Evolutionary conservation across 2,113 vertebrate genomes (phyloP), one percentile per base, ranked within the genome.

Genomic region (Helogale parvula): DNA sequence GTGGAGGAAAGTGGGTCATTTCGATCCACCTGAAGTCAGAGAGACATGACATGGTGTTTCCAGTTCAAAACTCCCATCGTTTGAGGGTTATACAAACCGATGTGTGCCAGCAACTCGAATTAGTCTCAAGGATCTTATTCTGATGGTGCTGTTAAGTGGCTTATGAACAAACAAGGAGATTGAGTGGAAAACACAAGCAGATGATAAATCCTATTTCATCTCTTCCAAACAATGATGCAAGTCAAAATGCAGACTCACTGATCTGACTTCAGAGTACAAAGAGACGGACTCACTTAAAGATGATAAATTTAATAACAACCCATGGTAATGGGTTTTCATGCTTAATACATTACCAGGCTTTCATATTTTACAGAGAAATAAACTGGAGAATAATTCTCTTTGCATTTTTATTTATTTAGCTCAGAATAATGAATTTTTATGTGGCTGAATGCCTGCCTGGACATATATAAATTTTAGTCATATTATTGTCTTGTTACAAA

Each of bases 341-440:
- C 47, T 87, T 90, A 88, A 54, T 90, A 77, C 52, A 94, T 92
- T 72, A 93, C 35, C n/a, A 72, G 33, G 33, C 66, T 96, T 94
- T 97, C 80, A n/a, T 96, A 97, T 60, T 95, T 96, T 90, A 88
- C 33, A 89, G 50, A 82, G 50, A 93, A 93, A 84, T 93, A 90
- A 96, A 93, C 90, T 77, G 10, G 50, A 95, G 65, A 90, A 97
- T 90, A 85, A 92, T 92, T 95, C 57, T 76, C 57, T 84, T 94
- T 93, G 41, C 54, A 95, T 84, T 96, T 97, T 97, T 95, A 95
- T 95, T 96, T 97, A 88, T 85, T 97, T 95, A 97, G 74, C 29
- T 91, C 86, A 94, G 92, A 95, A 95, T 89, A 96, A 97, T 97
- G 68, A 94, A 97, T 94, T 95, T 92, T 96, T 94, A 88, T 83